Base-by-base conservation (phyloP, 2,888 invertebrate genomes). In the Aporophyla nigra region DNA sequence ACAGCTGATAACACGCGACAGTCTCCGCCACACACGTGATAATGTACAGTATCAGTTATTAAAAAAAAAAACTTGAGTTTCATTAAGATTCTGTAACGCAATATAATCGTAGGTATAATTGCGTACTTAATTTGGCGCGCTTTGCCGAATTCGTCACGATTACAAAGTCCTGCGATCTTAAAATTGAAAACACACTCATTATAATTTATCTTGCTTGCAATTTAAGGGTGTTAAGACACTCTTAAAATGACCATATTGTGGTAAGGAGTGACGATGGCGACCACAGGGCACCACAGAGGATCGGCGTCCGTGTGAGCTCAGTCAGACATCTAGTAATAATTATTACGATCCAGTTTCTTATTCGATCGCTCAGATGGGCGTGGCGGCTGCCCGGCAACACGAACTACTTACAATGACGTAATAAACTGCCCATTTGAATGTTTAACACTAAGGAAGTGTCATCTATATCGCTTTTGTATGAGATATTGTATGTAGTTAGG, bases 331-430 rank as follows among this genome's bases (percentile, higher is more conserved):
- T 80, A 85, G 87, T 76, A 83, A 80, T 84, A 67, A 83, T 82
- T 82, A 80, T 80, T n/a, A 67, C n/a, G 76, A 89, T 83, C 90
- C 86, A 87, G 89, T 90, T 91, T 88, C 82, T 89, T 81, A 81
- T 86, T 88, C 79, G 74, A 83, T 83, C 86, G 81, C 87, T 78
- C 70, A 69, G 85, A 90, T 89, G 90, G 89, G 90, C 89, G 90
- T 91, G 89, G 90, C 88, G 80, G 72, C 83, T 86, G 87, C 82
- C 87, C 74, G 63, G 84, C 87, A 88, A 90, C 90, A 87, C 81
- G 74, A 85, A 84, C 80, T 72, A 85, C 71, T 76, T 74, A 87
- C 76, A 83, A 77, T 89, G 87, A 90, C 89, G 89, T 83, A 86
- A 86, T 76, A 76, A 72, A 84, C 83, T 84, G 78, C 78, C 85